Evolutionary conservation across 1,140 invertebrate species (phyloP).

Genomic region (Micrasema minimum): DNA sequence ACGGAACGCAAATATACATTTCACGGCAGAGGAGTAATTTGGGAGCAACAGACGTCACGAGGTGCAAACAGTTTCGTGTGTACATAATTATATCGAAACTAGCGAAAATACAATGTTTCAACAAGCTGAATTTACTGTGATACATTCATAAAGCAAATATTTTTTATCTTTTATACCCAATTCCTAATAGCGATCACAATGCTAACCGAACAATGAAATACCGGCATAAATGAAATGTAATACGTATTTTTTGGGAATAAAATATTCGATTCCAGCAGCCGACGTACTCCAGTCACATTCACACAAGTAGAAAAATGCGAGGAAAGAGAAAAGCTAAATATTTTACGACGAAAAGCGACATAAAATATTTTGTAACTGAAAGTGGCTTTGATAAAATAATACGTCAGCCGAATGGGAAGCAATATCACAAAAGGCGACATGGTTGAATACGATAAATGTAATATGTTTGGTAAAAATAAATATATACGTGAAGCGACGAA

Average conservation of each 20-base stretch:
- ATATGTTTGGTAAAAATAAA: slow-evolving; percentile 20
- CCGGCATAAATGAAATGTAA: no score
- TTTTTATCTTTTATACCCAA: no score
- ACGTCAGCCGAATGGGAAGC: slow-evolving; percentile 19
- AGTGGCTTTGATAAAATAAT: slow-evolving; percentile 26
- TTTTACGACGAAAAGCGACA: slow-evolving; percentile 15
- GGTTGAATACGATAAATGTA: slow-evolving; percentile 23
- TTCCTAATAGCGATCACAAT: no score
- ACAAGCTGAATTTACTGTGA: no score
- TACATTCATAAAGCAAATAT: no score
- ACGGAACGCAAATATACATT: slow-evolving; percentile 36
- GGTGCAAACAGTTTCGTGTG: neutral
- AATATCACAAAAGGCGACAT: slow-evolving; percentile 20
- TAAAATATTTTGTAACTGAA: slow-evolving; percentile 16
- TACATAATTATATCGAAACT: no score
- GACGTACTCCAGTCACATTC: no score
- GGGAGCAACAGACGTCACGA: slow-evolving; percentile 24
- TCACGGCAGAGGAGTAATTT: slow-evolving; percentile 30
- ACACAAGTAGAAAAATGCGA: no score
- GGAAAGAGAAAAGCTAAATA: neutral
- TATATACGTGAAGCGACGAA: neutral
- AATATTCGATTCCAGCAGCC: no score
- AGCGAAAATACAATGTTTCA: no score
- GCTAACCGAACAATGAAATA: no score
- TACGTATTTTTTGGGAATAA: no score